phyloP scores from a whole-genome alignment of 1,140 invertebrate species.

The Adoxophyes honmai region DNA sequence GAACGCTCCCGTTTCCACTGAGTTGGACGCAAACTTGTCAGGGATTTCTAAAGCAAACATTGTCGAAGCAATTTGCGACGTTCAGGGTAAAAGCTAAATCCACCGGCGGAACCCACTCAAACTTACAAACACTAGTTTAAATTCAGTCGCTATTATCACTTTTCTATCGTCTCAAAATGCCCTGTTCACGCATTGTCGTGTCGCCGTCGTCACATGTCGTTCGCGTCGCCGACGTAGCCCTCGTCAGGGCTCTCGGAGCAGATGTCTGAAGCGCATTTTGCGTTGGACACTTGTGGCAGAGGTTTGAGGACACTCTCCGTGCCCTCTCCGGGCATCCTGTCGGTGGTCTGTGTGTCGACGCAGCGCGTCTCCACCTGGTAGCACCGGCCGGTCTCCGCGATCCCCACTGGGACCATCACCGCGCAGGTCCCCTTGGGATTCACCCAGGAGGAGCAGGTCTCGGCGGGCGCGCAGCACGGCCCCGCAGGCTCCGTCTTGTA shows the following conservation, averaged over 20 bases:
- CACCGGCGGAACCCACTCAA: constrained; percentile 16
- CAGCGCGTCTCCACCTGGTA: constrained; percentile 72
- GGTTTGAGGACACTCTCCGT: constrained; percentile 64
- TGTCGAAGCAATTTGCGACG: neutral
- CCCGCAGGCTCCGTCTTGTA: constrained; percentile 77
- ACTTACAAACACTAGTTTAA: constrained; percentile 63
- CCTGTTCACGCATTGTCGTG: constrained; percentile 66
- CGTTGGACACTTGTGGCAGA: constrained; percentile 63
- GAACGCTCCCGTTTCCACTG: neutral
- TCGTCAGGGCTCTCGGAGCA: constrained; percentile 91
- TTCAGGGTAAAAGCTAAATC: constrained; percentile 19
- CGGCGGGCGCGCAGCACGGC: constrained; percentile 51
- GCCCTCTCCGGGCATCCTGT: constrained; percentile 55
- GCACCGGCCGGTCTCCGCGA: constrained; percentile 55
- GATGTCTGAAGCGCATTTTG: constrained; percentile 77
- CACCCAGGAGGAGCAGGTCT: constrained; percentile 58
- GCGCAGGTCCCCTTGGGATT: constrained; percentile 65
- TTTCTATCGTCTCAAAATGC: constrained; percentile 60
- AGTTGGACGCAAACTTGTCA: neutral
- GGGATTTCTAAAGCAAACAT: neutral
- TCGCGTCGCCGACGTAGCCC: constrained; percentile 88
- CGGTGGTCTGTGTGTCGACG: constrained; percentile 79
- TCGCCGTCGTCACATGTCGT: constrained; percentile 81
- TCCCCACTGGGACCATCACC: constrained; percentile 62
- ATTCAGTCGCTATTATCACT: constrained; percentile 74